phyloP scores from a whole-genome alignment of 2,888 invertebrate species.

The Caenorhabditis drosophilae region DNA sequence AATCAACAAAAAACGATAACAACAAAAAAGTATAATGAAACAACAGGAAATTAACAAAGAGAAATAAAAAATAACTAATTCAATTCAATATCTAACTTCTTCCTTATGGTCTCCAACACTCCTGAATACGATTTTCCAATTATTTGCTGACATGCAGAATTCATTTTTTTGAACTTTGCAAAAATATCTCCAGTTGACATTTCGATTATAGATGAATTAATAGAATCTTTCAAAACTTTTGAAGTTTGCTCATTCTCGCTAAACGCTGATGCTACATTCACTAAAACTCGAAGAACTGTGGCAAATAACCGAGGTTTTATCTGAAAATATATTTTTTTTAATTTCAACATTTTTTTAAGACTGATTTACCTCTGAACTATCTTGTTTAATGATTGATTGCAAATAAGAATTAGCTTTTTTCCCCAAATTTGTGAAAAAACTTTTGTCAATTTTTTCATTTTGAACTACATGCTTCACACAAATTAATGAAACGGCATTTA shows the following conservation, averaged over 20 bases:
- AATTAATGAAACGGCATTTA: conserved; percentile 22
- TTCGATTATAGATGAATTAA: conserved; percentile 11
- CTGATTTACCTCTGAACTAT: conserved; percentile 23
- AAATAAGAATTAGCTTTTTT: conserved; percentile 21
- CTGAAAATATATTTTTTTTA: conserved; percentile 10
- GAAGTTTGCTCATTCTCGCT: conserved; percentile 21
- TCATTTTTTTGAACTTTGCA: conserved; percentile 30
- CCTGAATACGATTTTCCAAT: conserved; percentile 10
- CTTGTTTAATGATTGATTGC: conserved; percentile 17
- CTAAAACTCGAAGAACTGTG: conserved; percentile 40
- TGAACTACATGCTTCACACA: conserved; percentile 27
- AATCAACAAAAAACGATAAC: not conserved
- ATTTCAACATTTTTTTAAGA: not conserved
- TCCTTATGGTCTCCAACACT: not conserved
- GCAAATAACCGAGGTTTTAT: conserved; percentile 51
- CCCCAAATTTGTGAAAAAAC: conserved; percentile 16
- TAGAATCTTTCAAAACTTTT: conserved; percentile 6
- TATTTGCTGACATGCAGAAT: conserved; percentile 28
- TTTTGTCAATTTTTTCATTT: conserved; percentile 6
- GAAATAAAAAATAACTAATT: not conserved
- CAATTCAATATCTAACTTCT: not conserved
- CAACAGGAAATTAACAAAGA: too few relatives aligned
- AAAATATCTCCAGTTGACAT: conserved; percentile 18
- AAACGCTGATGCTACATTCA: conserved; percentile 13
- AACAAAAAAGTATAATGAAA: conserved; percentile 1